Conservation (phyloP, 1,140 invertebrate species). For the Drosophila bocki region DNA sequence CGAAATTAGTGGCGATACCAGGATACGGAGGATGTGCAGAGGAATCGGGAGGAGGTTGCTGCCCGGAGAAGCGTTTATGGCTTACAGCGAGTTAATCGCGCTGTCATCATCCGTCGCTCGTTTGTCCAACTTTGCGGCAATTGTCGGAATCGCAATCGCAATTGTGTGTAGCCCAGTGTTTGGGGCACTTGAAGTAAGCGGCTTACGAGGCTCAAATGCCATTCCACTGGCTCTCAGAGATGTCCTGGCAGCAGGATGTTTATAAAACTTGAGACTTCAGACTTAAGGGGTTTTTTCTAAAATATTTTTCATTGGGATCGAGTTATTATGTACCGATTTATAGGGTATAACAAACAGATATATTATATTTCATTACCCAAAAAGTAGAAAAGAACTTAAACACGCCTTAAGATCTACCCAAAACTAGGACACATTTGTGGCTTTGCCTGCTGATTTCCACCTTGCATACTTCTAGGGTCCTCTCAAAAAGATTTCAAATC, state of each 20-base stretch:
- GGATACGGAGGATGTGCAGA: conserved; percentile 16
- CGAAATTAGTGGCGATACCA: conserved; percentile 66
- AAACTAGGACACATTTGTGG: neutral
- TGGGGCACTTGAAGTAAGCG: conserved; percentile 61
- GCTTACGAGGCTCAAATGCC: conserved; percentile 49
- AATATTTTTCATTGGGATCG: neutral
- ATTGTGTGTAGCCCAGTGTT: conserved; percentile 42
- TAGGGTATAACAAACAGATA: no score
- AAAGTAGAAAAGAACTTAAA: neutral
- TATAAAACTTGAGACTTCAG: conserved; percentile 6
- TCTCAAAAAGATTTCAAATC: neutral
- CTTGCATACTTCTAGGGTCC: neutral
- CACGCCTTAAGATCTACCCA: rapidly evolving
- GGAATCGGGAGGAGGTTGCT: conserved; percentile 19
- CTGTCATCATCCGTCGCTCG: conserved; percentile 68
- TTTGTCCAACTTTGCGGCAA: conserved; percentile 55
- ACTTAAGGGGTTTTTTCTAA: neutral
- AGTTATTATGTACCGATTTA: neutral
- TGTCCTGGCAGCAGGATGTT: neutral
- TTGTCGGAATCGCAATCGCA: conserved; percentile 45
- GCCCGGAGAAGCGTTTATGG: conserved; percentile 72
- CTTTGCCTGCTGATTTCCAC: neutral
- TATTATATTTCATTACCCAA: neutral
- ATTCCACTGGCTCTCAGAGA: conserved; percentile 10
- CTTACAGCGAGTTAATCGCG: conserved; percentile 81